A percentile compares a stretch with the other conserved stretches of the same genome.
phyloP scores from a whole-genome alignment of 2,888 invertebrate species.

The Plagodis dolabraria region DNA sequence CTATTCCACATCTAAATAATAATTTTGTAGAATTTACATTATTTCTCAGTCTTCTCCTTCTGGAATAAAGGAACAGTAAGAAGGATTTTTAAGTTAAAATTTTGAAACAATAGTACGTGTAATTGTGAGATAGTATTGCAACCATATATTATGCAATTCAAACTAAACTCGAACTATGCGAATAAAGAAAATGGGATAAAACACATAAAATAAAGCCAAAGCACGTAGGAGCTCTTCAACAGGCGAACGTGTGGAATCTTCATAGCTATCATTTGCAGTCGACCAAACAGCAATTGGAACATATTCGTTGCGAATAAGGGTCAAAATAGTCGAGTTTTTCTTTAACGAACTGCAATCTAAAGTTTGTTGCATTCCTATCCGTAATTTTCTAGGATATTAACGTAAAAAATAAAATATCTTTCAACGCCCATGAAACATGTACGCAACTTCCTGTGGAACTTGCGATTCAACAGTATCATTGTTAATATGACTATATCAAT shows the following conservation, averaged over 20 bases:
- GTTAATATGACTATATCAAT: slow-evolving; percentile 50
- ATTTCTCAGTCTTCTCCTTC: too few relatives aligned
- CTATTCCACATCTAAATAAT: too few relatives aligned
- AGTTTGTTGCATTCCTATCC: slow-evolving; percentile 4
- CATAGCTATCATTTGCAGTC: slow-evolving; percentile 30
- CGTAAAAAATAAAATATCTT: slow-evolving; percentile 28
- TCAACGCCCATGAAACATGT: slow-evolving; percentile 30
- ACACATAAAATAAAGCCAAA: slow-evolving; percentile 18
- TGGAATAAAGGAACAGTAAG: too few relatives aligned
- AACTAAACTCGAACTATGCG: neutral
- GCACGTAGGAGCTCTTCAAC: slow-evolving; percentile 37
- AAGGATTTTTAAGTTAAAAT: too few relatives aligned
- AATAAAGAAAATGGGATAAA: slow-evolving; percentile 14
- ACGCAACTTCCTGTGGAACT: slow-evolving; percentile 46
- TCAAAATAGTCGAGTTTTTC: slow-evolving; percentile 24
- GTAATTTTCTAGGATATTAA: slow-evolving; percentile 12
- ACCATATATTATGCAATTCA: neutral
- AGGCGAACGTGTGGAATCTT: slow-evolving; percentile 36
- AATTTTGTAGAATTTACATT: too few relatives aligned
- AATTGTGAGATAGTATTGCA: too few relatives aligned
- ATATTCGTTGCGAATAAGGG: slow-evolving; percentile 27
- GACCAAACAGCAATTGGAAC: slow-evolving; percentile 18
- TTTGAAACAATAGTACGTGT: too few relatives aligned
- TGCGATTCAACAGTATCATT: slow-evolving; percentile 42
- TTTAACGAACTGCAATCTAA: neutral